phyloP scores from a whole-genome alignment of 2,797 vertebrate species.

The Manis javanica region DNA sequence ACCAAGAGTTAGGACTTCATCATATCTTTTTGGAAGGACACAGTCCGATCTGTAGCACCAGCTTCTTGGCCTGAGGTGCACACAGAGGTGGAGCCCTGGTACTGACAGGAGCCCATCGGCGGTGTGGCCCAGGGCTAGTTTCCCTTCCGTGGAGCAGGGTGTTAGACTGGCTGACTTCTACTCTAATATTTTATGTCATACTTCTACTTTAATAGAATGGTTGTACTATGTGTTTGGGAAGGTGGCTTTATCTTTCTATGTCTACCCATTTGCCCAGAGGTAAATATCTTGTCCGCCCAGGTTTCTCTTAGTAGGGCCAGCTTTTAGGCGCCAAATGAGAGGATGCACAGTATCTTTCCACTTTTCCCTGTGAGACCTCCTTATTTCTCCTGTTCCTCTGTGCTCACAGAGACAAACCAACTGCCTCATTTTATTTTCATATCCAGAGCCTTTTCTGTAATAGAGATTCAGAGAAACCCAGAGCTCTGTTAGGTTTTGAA shows the following conservation, averaged over 20 bases:
- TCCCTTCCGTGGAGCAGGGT: neutral
- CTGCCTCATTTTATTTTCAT: too few species aligned
- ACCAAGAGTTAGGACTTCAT: neutral
- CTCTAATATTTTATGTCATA: neutral
- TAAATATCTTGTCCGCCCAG: neutral
- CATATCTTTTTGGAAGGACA: neutral
- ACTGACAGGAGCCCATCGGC: fast-evolving
- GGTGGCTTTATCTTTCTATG: neutral
- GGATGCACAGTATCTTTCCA: neutral
- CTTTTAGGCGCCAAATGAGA: too few species aligned
- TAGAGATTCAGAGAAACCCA: neutral
- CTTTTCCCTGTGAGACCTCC: neutral
- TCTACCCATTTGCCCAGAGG: neutral
- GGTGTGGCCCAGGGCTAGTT: fast-evolving
- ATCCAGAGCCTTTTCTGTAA: neutral
- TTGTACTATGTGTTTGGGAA: neutral
- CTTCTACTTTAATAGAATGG: neutral
- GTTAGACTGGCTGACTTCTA: neutral
- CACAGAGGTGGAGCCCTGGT: neutral
- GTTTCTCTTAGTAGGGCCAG: neutral
- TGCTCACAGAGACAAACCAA: neutral
- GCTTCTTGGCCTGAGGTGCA: neutral
- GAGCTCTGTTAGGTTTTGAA: neutral
- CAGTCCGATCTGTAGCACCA: too few species aligned
- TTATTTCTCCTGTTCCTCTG: neutral